A percentile compares a stretch with the other conserved stretches of the same genome.
Conservation (phyloP, 2,888 invertebrate species). For the Deilephila porcellus region DNA sequence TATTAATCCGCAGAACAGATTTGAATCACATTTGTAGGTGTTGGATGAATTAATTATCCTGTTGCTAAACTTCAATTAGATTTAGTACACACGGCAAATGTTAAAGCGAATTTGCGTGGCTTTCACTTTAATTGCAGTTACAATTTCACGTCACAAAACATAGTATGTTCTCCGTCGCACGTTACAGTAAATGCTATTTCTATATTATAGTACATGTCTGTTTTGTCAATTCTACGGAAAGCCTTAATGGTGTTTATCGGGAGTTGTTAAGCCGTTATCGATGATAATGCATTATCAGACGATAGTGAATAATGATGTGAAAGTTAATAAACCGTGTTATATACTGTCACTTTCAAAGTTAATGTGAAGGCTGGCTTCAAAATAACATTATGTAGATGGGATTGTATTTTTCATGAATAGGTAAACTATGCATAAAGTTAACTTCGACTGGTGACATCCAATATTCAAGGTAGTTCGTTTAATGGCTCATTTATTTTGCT, state of each 20-base stretch:
- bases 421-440: background rate
- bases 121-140: background rate
- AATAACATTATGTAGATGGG: conserved; percentile 3
- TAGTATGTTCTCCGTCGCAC: background rate
- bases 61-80: background rate
- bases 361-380: background rate
- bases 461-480: background rate
- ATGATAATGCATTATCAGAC: conserved; percentile 35
- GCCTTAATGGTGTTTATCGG: conserved; percentile 10
- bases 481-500: conserved; percentile 2
- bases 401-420: conserved; percentile 6
- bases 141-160: conserved; percentile 1
- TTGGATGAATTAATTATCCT: background rate
- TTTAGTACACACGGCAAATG: background rate
- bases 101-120: background rate
- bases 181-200: background rate
- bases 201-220: background rate
- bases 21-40: background rate
- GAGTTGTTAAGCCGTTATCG: conserved; percentile 7
- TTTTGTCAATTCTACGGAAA: background rate
- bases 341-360: background rate
- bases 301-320: conserved; percentile 45
- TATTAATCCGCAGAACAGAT: background rate
- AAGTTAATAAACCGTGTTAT: conserved; percentile 45
- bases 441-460: background rate